Evolutionary conservation across 1,140 invertebrate genomes (phyloP).

Genomic region (Bombus sylvicola): DNA sequence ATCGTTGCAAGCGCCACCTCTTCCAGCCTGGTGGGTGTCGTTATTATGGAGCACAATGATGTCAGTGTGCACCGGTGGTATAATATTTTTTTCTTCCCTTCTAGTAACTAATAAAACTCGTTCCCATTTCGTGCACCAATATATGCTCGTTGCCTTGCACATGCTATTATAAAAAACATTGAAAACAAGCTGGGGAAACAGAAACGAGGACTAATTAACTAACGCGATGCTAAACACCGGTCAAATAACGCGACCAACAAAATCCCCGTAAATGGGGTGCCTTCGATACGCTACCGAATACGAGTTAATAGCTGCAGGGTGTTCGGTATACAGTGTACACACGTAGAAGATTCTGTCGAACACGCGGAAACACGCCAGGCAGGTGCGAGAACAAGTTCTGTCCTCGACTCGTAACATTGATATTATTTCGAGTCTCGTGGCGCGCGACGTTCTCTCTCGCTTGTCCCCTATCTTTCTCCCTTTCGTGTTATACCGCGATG

Average conservation of each 20-base stretch:
- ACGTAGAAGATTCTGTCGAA: slow-evolving; percentile 3
- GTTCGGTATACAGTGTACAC: too few relatives aligned
- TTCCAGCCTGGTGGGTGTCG: not conserved
- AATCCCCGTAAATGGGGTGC: slow-evolving; percentile 4
- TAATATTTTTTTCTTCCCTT: not conserved
- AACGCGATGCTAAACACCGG: not conserved
- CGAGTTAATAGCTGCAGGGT: not conserved
- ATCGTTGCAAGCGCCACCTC: slow-evolving; percentile 3
- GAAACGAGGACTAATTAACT: not conserved
- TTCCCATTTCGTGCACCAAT: not conserved
- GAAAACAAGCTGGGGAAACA: not conserved
- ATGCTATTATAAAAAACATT: not conserved
- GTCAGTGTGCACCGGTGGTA: not conserved
- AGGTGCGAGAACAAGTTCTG: slow-evolving; percentile 47
- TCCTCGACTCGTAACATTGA: slow-evolving; percentile 30
- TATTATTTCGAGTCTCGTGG: slow-evolving; percentile 52
- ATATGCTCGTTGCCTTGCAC: not conserved
- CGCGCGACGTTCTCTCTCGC: not conserved
- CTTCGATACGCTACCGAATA: not conserved
- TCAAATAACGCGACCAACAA: not conserved
- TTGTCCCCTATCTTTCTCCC: not conserved
- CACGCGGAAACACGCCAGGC: slow-evolving; percentile 22
- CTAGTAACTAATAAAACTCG: slow-evolving; percentile 6
- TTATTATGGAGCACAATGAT: slow-evolving; percentile 21
- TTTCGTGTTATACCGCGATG: too few relatives aligned